Base-by-base conservation (phyloP, 2,113 vertebrate species). In the Thymallus thymallus region DNA sequence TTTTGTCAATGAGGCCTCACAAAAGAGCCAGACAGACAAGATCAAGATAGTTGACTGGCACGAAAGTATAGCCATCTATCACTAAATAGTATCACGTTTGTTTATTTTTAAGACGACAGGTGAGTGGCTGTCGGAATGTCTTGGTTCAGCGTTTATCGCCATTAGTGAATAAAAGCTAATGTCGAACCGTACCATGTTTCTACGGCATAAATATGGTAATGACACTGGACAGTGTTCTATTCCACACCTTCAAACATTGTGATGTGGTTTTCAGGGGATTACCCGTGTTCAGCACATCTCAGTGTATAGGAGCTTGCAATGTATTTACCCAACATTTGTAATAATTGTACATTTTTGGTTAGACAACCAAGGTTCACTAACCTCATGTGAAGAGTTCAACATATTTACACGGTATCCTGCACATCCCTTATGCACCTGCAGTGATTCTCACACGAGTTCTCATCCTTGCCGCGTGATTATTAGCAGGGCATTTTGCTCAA, bases 41-140 rank as follows among this genome's bases (percentile, higher is more conserved):
- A 76, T 71, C 16, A 24, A 72, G 74, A 51, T 24, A 10, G 29
- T 30, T 1, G 6, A 12, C 48, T 3, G 64, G 56, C 46, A 6
- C 20, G 48, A 32, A 74, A 71, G 76, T 26, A 64, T 51, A 73
- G 32, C 3, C 20, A 2, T 64, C 76, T 75, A 74, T 76, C 69
- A 62, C 16, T 0, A 23, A 14, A 32, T 5, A 29, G 68, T 32
- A 73, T 76, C 61, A 12, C 55, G 73, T 74, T 70, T 26, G 45
- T 69, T 63, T 81, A 74, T 77, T 81, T 77, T 75, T 16, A 70
- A 66, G 64, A 45, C 68, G 22, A 68, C 71, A 76, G 72, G 75
- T 78, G 88, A 84, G 84, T 79, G 73, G 81, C 83, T 74, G 80
- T 77, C 71, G 71, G 69, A 84, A 86, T 79, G 68, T 24, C 70